phyloP scores from a whole-genome alignment of 2,888 invertebrate species.

The Deilephila porcellus region DNA sequence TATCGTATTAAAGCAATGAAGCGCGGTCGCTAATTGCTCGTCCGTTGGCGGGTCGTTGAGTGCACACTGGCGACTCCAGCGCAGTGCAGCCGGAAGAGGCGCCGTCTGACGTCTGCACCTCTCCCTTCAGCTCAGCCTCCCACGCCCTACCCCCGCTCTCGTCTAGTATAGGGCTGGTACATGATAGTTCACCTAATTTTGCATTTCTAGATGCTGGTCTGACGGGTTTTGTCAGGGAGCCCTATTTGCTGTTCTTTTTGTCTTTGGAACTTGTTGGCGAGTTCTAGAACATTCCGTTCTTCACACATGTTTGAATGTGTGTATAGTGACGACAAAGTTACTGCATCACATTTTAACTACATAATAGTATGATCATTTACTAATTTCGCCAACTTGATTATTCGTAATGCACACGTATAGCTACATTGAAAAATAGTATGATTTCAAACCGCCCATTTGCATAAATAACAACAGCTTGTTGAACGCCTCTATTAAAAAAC shows the following conservation, averaged over 20 bases:
- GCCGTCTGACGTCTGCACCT: not conserved
- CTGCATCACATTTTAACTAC: too few relatives aligned
- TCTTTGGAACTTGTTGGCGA: not conserved
- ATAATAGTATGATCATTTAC: too few relatives aligned
- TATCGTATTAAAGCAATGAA: constrained; percentile 14
- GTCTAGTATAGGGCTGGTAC: constrained; percentile 6
- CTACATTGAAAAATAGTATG: too few relatives aligned
- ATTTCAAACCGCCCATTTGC: too few relatives aligned
- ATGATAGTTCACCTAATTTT: not conserved
- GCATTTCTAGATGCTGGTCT: not conserved
- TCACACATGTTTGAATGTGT: too few relatives aligned
- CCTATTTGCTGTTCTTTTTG: not conserved
- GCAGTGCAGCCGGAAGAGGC: not conserved
- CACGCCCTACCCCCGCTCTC: not conserved
- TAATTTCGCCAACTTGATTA: too few relatives aligned
- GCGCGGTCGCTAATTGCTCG: constrained; percentile 10
- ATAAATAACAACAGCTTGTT: too few relatives aligned
- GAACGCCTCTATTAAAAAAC: too few relatives aligned
- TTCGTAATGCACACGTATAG: too few relatives aligned
- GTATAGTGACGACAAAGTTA: too few relatives aligned
- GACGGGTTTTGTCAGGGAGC: fast-evolving
- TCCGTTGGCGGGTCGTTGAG: not conserved
- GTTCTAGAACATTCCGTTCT: too few relatives aligned
- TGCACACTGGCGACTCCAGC: not conserved
- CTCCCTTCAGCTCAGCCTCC: not conserved